Evolutionary conservation across 2,113 vertebrate genomes (phyloP).

Genomic region (Nothoprocta perdicaria): DNA sequence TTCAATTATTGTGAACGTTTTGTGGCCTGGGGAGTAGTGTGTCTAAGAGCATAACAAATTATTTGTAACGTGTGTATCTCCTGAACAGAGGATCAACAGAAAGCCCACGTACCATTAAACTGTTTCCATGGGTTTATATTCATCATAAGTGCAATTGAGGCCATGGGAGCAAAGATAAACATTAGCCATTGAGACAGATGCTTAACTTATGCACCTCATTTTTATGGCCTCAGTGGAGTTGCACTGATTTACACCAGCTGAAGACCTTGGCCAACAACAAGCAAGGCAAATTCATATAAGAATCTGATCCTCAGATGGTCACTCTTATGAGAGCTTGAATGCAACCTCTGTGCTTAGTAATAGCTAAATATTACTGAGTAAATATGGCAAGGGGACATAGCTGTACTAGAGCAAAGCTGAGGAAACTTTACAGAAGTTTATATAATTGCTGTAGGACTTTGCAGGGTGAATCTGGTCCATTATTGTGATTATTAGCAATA

Average conservation of each 20-base stretch:
- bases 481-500: neutral
- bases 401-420: neutral
- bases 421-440: neutral
- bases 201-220: slow-evolving; percentile 67
- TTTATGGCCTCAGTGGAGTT: slow-evolving; percentile 46
- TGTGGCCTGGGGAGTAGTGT: slow-evolving; percentile 57
- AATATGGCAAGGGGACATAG: neutral
- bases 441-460: neutral
- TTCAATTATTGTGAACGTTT: slow-evolving; percentile 64
- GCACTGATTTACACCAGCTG: slow-evolving; percentile 50
- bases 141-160: slow-evolving; percentile 57
- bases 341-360: slow-evolving; percentile 31
- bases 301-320: slow-evolving; percentile 16
- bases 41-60: slow-evolving; percentile 55
- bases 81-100: slow-evolving; percentile 57
- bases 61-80: slow-evolving; percentile 58
- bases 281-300: slow-evolving; percentile 27
- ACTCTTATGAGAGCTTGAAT: slow-evolving; percentile 5
- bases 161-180: slow-evolving; percentile 61
- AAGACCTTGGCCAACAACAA: slow-evolving; percentile 46
- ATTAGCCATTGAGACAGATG: slow-evolving; percentile 62
- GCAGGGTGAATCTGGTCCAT: neutral
- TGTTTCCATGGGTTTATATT: slow-evolving; percentile 55
- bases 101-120: slow-evolving; percentile 51
- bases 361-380: slow-evolving; percentile 23